Evolutionary conservation across 2,888 invertebrate genomes (phyloP).

Genomic region (Hecatera dysodea): DNA sequence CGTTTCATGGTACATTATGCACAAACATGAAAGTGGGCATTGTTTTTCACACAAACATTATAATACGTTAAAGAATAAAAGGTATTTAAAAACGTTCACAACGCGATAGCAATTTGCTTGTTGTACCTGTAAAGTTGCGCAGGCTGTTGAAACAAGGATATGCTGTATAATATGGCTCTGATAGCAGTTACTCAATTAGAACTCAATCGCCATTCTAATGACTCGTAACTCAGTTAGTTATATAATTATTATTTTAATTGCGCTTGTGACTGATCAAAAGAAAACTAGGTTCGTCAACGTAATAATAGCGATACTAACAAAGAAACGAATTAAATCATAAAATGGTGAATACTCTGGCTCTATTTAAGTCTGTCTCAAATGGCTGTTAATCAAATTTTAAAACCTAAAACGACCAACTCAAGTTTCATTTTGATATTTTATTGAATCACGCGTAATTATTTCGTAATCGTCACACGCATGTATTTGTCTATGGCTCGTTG

Average conservation of each 20-base stretch:
- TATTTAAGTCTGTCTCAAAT: slow-evolving; percentile 10
- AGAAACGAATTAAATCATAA: slow-evolving; percentile 1
- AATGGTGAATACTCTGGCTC: slow-evolving; percentile 9
- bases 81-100: slow-evolving; percentile 24
- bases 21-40: slow-evolving; percentile 46
- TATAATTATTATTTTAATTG: slow-evolving; percentile 40
- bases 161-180: slow-evolving; percentile 11
- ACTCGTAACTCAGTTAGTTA: slow-evolving; percentile 28
- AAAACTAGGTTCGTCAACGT: slow-evolving; percentile 12
- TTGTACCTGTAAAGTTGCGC: slow-evolving; percentile 24
- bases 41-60: slow-evolving; percentile 48
- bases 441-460: background rate
- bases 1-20: slow-evolving; percentile 50
- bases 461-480: slow-evolving; percentile 9
- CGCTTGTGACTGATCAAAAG: background rate
- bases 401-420: slow-evolving; percentile 4
- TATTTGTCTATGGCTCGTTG: slow-evolving; percentile 32
- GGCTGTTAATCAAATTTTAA: background rate
- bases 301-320: background rate
- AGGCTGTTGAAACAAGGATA: slow-evolving; percentile 33
- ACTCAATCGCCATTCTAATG: slow-evolving; percentile 39
- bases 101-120: slow-evolving; percentile 18
- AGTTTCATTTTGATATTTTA: slow-evolving; percentile 11
- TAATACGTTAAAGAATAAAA: slow-evolving; percentile 20
- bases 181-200: slow-evolving; percentile 25